A percentile compares a stretch with the other conserved stretches of the same genome.
phyloP scores from a whole-genome alignment of 2,888 invertebrate genomes.

The Cheilosia scutellata region DNA sequence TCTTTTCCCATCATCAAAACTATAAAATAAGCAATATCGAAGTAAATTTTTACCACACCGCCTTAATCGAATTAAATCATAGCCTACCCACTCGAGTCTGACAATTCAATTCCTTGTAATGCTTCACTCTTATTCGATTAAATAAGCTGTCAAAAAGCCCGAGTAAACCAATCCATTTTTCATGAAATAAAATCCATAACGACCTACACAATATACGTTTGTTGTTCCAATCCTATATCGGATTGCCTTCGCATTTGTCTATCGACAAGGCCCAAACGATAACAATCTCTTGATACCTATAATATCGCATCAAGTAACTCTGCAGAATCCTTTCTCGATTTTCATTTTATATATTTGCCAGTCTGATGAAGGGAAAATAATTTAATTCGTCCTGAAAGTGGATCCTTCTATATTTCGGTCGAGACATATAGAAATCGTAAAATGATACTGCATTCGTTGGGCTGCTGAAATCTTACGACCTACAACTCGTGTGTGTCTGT shows the following conservation, averaged over 20 bases:
- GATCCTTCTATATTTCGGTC: conserved; percentile 11
- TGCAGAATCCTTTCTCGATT: conserved; percentile 33
- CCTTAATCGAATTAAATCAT: no score
- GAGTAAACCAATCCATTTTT: conserved; percentile 6
- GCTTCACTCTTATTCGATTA: conserved; percentile 1
- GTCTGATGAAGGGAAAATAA: conserved; percentile 39
- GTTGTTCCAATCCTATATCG: background rate
- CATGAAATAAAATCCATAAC: conserved; percentile 1
- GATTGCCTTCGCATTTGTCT: background rate
- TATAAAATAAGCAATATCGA: no score
- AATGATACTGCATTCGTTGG: conserved; percentile 50
- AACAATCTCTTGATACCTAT: background rate
- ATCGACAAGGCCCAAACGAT: background rate
- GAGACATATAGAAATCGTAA: conserved; percentile 23
- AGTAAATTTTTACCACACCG: no score
- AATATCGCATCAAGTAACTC: background rate
- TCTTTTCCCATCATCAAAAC: no score
- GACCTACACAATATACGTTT: background rate
- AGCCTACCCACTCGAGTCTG: no score
- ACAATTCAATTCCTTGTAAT: no score
- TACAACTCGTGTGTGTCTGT: background rate
- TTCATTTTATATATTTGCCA: conserved; percentile 16
- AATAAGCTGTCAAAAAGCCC: background rate
- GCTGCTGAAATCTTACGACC: conserved; percentile 10
- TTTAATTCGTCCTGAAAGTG: conserved; percentile 22